These are phyloP conservation scores for Dolichoris vasculosae DNA, from an alignment of 1,140 invertebrate species.

Conservation along the genomic window DNA sequence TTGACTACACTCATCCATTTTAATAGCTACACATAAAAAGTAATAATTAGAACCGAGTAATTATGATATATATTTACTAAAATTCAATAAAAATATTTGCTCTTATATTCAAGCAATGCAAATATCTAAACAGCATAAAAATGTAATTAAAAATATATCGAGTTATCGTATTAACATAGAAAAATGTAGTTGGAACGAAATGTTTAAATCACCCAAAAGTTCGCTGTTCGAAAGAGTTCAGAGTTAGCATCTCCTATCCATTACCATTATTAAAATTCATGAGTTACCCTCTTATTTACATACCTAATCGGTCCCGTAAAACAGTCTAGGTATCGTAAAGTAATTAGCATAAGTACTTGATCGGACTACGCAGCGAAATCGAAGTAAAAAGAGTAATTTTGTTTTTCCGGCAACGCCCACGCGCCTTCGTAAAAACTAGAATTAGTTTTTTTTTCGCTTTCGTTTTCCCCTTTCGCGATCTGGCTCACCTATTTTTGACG, in stretches of 20 bases:
- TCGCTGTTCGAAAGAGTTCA: neutral
- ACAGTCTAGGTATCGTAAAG: conserved; percentile 1
- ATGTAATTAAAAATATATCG: too few species aligned
- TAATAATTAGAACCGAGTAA: neutral
- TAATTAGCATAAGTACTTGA: conserved; percentile 35
- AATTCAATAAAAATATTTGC: neutral
- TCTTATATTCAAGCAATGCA: neutral
- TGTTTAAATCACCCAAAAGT: neutral
- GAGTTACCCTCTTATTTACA: neutral
- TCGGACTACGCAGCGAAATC: neutral
- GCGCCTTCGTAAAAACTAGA: neutral
- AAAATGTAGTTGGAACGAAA: neutral
- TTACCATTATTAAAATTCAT: neutral
- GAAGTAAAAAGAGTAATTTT: neutral
- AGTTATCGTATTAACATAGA: neutral
- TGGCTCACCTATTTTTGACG: conserved; percentile 26
- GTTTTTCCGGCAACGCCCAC: neutral
- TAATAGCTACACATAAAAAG: neutral
- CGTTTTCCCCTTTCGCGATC: too few species aligned
- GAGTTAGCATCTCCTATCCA: neutral
- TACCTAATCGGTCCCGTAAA: conserved; percentile 27
- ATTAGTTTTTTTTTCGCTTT: neutral
- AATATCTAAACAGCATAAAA: neutral
- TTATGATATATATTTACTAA: too few species aligned
- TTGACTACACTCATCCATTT: neutral